A percentile compares a stretch with the other conserved stretches of the same genome.
phyloP scores from a whole-genome alignment of 2,113 vertebrate species.

The Emydura subglobosa region DNA sequence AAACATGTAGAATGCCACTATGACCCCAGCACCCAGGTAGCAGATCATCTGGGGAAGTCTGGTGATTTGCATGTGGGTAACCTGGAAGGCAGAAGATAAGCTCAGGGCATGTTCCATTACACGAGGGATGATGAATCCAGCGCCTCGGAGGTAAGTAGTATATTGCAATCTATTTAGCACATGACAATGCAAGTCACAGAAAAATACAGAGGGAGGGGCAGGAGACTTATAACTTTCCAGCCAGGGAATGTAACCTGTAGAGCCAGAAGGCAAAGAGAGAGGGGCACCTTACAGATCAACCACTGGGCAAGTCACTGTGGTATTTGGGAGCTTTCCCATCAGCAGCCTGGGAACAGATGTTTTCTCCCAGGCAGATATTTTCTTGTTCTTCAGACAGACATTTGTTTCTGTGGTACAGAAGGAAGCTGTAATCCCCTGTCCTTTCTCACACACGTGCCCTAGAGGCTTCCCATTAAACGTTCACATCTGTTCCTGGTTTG shows the following conservation, averaged over 20 bases:
- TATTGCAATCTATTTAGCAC: background rate
- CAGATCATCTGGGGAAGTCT: background rate
- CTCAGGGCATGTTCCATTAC: background rate
- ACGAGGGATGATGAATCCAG: rapidly evolving
- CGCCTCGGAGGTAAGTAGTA: background rate
- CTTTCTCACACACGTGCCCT: background rate
- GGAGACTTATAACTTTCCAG: background rate
- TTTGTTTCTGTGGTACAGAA: rapidly evolving
- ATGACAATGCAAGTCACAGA: background rate
- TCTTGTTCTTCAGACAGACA: background rate
- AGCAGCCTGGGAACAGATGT: background rate
- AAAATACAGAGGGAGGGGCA: background rate
- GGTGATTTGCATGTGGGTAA: background rate
- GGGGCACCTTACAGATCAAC: background rate
- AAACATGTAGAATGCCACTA: rapidly evolving
- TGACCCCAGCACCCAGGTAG: rapidly evolving
- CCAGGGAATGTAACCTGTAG: background rate
- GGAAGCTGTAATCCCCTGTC: background rate
- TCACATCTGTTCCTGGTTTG: background rate
- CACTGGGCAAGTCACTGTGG: background rate
- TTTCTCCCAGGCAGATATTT: rapidly evolving
- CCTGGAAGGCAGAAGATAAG: background rate
- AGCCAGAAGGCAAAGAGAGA: background rate
- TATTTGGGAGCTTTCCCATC: background rate
- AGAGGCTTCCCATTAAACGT: background rate